phyloP scores from a whole-genome alignment of 2,113 vertebrate species.

The Rhea pennata region DNA sequence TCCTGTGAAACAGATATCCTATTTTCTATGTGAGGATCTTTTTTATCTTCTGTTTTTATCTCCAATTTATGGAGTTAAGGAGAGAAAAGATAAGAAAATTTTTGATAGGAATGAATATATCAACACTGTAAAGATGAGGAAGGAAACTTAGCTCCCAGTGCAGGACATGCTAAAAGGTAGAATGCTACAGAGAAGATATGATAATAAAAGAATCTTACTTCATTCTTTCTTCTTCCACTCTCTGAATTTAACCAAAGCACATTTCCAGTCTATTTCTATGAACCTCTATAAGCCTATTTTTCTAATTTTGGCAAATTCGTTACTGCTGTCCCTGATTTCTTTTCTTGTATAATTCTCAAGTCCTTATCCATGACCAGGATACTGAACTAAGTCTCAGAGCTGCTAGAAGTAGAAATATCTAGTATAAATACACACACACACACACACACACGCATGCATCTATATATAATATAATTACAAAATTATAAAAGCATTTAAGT shows the following conservation, averaged over 20 bases:
- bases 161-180: neutral
- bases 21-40: no score
- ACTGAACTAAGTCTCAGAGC: neutral
- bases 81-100: neutral
- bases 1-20: neutral
- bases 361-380: neutral
- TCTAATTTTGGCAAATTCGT: neutral
- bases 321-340: fast-evolving
- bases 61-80: neutral
- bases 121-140: neutral
- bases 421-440: no score
- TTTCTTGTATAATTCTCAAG: neutral
- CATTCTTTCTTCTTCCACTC: neutral
- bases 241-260: neutral
- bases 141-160: neutral
- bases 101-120: neutral
- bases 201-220: neutral
- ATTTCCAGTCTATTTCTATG: neutral
- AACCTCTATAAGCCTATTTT: neutral
- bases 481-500: neutral
- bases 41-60: neutral
- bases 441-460: no score
- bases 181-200: neutral
- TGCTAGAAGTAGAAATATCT: neutral
- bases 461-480: neutral